Evolutionary conservation across 2,113 vertebrate genomes (phyloP), one percentile per base, ranked within the genome.

Genomic region (Ochotona princeps): DNA sequence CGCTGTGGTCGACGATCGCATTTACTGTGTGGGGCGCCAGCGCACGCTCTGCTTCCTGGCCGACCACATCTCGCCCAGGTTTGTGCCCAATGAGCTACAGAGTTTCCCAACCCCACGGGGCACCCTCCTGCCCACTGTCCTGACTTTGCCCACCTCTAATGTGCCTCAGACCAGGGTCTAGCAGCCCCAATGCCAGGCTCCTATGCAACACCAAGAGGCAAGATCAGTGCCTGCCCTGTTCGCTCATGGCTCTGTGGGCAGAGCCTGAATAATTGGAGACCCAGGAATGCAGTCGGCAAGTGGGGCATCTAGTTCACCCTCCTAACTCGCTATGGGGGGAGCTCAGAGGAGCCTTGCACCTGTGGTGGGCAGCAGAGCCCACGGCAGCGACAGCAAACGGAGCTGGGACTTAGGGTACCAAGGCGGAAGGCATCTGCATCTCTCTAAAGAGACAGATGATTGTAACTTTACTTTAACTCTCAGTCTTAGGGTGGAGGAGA

Each of bases 21-120:
- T 99, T 51, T 99, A 99, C 90, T 99, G 99, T 7, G 60, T 99
- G 1, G 98, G 98, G 81, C 98, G 98, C 0, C 97, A 94, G 83
- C 98, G 98, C 97, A 98, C 98, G 2, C 83, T 99, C 80, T 97
- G 98, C 84, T 99, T 99, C 93, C 95, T 98, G 63, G 98, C 99
- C 0, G 99, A 99, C 80, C 98, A 98, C 69, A 21, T 99, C 87
- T 99, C 98, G 0, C 99, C 99, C 7, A 97, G 97, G 12, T 99
- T 99, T 8, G 95, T 96, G 76, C 95, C 98, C 32, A 96, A 98
- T 76, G 97, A 98, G 91, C 97, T 99, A 83, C 98, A 93, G 75
- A 97, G 97, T 26, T 98, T 99, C 87, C 98, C 98, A 0, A 95
- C 83, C 0, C 98, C 98, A 0, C 98, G 80, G 18, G 99, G 99